Base-by-base conservation (phyloP, 2,888 invertebrate species). In the Yponomeuta plumbellus region DNA sequence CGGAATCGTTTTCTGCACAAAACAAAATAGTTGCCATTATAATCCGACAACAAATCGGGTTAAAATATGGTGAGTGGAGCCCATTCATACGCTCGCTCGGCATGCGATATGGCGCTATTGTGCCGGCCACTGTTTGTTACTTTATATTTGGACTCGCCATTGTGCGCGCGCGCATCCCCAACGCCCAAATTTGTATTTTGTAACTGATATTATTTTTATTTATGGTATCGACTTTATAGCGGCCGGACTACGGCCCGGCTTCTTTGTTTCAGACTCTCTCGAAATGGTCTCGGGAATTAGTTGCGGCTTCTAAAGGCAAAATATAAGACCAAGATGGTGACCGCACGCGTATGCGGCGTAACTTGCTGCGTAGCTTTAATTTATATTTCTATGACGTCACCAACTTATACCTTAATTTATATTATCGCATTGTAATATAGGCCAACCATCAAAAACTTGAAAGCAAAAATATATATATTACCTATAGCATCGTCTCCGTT, bases 31-130 rank as follows among this genome's bases (percentile, higher is more conserved):
- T 64, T 62, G 61, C 59, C 26, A 64, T 40, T 64, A 64, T 63
- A 64, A 64, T 63, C 62, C 39, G 40, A 20, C 58, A 67, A 64
- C 66, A 66, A 61, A 68, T 66, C 65, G 59, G 23, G 64, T 20
- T 34, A 56, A 58, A 8, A 56, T 66, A 64, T 56, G 20, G 57
- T 21, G 52, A 58, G 20, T 64, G 62, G 63, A 20, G 6, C 40
- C 62, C 67, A 69, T 67, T 67, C 69, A 69, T 67, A 63, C 67
- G 68, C 44, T 58, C 67, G 68, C 44, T 58, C 17, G 67, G 26
- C n/a, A 23, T 56, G 67, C 23, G 61, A 56, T 56, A 61, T 66
- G 66, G 61, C 20, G 20, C 68, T 68, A 70, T 70, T 70, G 70
- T 70, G 67, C 39, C 11, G 58, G 57, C 39, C 68, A 39, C 61